Evolutionary conservation across 2,113 vertebrate genomes (phyloP).

Genomic region (Ia io): DNA sequence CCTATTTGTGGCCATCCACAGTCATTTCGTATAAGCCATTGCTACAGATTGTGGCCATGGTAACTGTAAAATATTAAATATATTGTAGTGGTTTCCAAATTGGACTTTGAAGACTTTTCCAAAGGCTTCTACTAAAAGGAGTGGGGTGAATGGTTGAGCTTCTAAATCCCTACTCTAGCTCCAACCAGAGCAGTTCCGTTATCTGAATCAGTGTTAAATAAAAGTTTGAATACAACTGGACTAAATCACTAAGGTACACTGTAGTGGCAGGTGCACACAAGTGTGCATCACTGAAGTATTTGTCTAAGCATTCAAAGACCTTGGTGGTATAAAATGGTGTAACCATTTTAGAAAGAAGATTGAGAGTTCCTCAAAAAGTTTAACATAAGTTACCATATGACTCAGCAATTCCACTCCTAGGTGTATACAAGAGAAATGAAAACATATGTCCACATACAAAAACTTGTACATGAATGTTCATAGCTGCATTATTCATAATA

Average conservation of each 20-base stretch:
- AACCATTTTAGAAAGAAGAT: not conserved
- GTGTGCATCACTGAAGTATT: not conserved
- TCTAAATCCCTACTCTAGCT: not conserved
- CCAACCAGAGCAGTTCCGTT: not conserved
- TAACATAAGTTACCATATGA: not conserved
- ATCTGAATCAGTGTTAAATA: not conserved
- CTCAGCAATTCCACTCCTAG: not conserved
- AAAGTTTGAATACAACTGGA: not conserved
- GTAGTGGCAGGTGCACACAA: not conserved
- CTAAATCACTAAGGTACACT: not conserved
- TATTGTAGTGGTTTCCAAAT: not conserved
- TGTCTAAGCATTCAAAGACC: not conserved
- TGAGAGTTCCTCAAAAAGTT: not conserved
- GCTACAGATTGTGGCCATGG: not conserved
- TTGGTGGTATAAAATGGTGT: not conserved
- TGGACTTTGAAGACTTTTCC: not conserved
- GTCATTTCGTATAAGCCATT: not conserved
- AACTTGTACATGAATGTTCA: not conserved
- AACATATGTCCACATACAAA: not conserved
- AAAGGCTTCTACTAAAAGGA: not conserved
- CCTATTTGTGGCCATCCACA: not conserved
- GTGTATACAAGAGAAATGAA: not conserved
- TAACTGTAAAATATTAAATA: not conserved
- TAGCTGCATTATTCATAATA: not conserved
- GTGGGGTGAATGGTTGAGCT: not conserved